A percentile compares a stretch with the other conserved stretches of the same genome.
These are phyloP conservation scores for Syrrhaptes paradoxus DNA, from an alignment of 2,113 vertebrate species.

Conservation along the genomic window DNA sequence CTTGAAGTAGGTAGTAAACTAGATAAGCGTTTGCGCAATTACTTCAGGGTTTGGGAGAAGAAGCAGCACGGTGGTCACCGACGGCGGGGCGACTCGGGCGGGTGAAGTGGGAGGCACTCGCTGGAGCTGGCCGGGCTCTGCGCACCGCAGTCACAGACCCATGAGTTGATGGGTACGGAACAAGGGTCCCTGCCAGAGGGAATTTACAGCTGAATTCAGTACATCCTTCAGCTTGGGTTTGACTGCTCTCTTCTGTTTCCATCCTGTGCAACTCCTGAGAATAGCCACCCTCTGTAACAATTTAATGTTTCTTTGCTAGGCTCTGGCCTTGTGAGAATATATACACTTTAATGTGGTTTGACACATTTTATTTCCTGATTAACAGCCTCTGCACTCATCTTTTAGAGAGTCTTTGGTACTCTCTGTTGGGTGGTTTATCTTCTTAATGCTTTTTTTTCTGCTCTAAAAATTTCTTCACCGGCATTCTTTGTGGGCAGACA, in stretches of 20 bases:
- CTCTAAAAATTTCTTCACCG: neutral
- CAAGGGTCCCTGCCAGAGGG: neutral
- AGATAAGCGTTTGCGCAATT: neutral
- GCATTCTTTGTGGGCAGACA: neutral
- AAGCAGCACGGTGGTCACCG: fast-evolving
- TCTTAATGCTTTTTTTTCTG: neutral
- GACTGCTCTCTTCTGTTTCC: neutral
- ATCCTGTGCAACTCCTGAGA: neutral
- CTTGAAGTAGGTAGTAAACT: neutral
- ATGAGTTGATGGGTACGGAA: fast-evolving
- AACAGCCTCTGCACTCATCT: neutral
- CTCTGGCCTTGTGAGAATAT: neutral
- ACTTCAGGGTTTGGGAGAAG: neutral
- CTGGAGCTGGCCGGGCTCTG: neutral
- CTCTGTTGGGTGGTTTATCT: neutral
- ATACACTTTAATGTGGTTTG: neutral
- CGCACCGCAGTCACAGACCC: fast-evolving
- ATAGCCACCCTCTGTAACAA: neutral
- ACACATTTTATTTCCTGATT: neutral
- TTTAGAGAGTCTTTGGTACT: neutral
- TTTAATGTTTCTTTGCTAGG: neutral
- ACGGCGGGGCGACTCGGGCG: fast-evolving
- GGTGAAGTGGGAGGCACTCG: fast-evolving
- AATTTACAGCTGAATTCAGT: neutral
- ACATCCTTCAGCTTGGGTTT: neutral